Percentiles rank a stretch among this genome's conserved stretches.
Evolutionary conservation across 2,113 vertebrate species (phyloP).

Genomic region (Hyperopisus bebe): DNA sequence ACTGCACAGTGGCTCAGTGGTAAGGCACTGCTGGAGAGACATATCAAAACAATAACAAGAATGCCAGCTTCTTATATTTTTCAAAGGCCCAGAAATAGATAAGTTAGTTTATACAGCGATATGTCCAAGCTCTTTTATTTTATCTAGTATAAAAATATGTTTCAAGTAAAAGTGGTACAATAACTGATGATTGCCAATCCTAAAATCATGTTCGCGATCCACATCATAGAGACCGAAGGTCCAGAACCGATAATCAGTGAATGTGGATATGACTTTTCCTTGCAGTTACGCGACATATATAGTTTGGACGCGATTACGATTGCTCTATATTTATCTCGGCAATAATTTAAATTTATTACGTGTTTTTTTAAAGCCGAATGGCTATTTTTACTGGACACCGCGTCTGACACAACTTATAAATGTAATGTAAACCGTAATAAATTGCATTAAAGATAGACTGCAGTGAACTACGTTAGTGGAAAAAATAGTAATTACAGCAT

Average conservation of each 20-base stretch:
- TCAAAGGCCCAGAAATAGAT: not conserved
- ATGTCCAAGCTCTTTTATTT: not conserved
- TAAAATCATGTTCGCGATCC: not conserved
- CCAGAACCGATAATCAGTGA: not conserved
- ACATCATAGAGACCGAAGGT: not conserved
- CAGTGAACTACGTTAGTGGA: not conserved
- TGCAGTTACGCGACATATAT: not conserved
- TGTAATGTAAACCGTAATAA: not conserved
- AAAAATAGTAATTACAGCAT: not conserved
- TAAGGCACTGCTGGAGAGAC: not conserved
- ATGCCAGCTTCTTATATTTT: not conserved
- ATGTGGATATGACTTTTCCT: not conserved
- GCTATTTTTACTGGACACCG: not conserved
- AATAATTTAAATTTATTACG: not conserved
- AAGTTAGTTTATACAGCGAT: not conserved
- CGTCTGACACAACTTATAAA: not conserved
- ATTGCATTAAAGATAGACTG: not conserved
- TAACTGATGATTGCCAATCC: not conserved
- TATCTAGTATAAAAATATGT: not conserved
- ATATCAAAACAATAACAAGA: slow-evolving; percentile 5
- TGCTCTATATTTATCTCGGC: not conserved
- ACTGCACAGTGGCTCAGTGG: not conserved
- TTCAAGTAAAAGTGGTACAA: not conserved
- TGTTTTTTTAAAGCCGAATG: not conserved
- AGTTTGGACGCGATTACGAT: not conserved